Conservation (phyloP, 2,113 vertebrate genomes). For the Indri indri region DNA sequence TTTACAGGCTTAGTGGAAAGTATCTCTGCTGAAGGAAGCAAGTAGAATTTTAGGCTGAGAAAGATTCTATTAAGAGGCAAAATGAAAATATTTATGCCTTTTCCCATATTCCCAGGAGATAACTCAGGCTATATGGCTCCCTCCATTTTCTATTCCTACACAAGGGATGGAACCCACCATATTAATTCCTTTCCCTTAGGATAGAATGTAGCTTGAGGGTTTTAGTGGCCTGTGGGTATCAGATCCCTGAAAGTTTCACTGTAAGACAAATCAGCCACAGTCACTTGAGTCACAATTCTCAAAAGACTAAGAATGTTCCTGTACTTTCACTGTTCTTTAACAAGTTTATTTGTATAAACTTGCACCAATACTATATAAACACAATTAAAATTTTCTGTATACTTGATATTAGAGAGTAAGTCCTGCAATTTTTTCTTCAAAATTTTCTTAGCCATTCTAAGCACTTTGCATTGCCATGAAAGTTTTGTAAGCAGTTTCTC, state of each 20-base stretch:
- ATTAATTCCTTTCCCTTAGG: constrained; percentile 9
- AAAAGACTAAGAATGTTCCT: background rate
- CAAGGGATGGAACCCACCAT: background rate
- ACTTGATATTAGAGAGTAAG: background rate
- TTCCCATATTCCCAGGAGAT: background rate
- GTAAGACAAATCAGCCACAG: background rate
- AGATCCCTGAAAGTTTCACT: background rate
- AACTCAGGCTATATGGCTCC: background rate
- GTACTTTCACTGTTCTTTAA: background rate
- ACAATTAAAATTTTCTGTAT: background rate
- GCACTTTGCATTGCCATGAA: background rate
- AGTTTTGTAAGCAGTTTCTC: background rate
- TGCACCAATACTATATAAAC: background rate
- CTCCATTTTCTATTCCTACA: background rate
- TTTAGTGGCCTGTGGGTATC: background rate
- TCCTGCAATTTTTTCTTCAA: background rate
- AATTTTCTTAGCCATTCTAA: background rate
- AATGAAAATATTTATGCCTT: constrained; percentile 4
- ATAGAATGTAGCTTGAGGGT: background rate
- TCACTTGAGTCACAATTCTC: background rate
- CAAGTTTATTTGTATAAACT: background rate
- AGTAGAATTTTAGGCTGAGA: background rate
- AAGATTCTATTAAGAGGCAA: background rate
- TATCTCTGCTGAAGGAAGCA: background rate
- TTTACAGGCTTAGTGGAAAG: background rate